A percentile compares a stretch with the other conserved stretches of the same genome.
These are phyloP conservation scores for Terrapene triunguis DNA, from an alignment of 2,113 vertebrate species.

Conservation along the genomic window DNA sequence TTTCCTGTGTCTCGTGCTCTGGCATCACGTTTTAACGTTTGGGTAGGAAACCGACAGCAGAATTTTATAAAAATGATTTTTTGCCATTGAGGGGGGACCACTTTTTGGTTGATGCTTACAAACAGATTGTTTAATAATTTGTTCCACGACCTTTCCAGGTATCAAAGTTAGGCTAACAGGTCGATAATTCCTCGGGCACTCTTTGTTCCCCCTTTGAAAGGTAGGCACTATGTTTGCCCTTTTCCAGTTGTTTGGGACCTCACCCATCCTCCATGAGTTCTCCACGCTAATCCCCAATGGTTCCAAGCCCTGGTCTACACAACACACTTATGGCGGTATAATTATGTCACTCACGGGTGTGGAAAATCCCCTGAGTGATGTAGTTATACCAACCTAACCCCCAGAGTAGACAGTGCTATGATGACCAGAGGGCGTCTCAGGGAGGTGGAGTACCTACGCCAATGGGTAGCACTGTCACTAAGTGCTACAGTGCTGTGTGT, in stretches of 20 bases:
- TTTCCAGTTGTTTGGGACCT: background rate
- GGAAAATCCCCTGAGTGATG: background rate
- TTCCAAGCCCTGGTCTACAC: background rate
- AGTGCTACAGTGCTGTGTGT: too few species aligned
- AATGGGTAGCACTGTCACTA: too few species aligned
- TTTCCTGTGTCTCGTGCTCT: rapidly evolving
- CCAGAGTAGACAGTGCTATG: background rate
- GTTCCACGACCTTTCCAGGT: background rate
- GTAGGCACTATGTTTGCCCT: background rate
- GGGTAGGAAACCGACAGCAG: background rate
- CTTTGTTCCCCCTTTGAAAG: background rate
- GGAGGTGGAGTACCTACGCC: background rate
- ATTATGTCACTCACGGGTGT: background rate
- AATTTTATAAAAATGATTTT: background rate
- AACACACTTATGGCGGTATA: background rate
- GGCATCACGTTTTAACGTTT: background rate
- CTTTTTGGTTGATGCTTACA: background rate
- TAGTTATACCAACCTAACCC: background rate
- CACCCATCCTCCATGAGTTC: background rate
- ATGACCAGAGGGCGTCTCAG: background rate
- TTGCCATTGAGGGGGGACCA: too few species aligned
- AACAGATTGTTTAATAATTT: background rate
- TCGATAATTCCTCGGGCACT: background rate
- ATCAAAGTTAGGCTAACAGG: background rate
- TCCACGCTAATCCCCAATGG: background rate